Evolutionary conservation across 2,888 invertebrate genomes (phyloP).

Genomic region (Dryobota labecula): DNA sequence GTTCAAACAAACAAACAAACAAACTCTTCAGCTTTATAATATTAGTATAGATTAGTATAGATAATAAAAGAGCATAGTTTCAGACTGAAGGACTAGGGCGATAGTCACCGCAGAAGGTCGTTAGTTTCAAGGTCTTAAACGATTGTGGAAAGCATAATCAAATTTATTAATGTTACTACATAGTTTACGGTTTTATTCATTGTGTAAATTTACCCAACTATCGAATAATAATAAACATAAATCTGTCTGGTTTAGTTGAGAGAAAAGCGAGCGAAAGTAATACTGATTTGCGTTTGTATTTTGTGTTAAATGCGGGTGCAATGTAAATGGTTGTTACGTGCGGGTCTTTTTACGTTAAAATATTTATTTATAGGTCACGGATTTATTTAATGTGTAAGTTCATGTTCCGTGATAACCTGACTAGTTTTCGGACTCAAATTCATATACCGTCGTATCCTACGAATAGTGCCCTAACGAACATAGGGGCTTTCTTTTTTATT

Average conservation of each 20-base stretch:
- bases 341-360: conserved; percentile 5
- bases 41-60: no score
- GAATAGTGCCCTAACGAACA: no score
- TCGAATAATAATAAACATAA: conserved; percentile 26
- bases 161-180: conserved; percentile 33
- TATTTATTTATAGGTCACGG: neutral
- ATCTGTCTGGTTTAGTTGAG: conserved; percentile 7
- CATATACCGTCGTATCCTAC: no score
- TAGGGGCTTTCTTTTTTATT: no score
- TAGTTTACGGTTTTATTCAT: conserved; percentile 18
- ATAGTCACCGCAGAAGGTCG: conserved; percentile 2
- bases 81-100: neutral
- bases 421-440: no score
- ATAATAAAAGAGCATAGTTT: neutral
- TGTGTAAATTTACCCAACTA: conserved; percentile 21
- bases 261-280: neutral
- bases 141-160: conserved; percentile 16
- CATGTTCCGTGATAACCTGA: no score
- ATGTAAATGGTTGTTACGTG: conserved; percentile 17
- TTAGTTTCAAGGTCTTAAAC: conserved; percentile 29
- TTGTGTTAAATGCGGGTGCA: conserved; percentile 32
- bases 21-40: no score
- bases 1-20: no score
- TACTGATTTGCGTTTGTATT: conserved; percentile 22
- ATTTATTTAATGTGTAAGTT: conserved; percentile 11